Base-by-base conservation (phyloP, 2,797 vertebrate genomes). In the Hippoglossus hippoglossus region DNA sequence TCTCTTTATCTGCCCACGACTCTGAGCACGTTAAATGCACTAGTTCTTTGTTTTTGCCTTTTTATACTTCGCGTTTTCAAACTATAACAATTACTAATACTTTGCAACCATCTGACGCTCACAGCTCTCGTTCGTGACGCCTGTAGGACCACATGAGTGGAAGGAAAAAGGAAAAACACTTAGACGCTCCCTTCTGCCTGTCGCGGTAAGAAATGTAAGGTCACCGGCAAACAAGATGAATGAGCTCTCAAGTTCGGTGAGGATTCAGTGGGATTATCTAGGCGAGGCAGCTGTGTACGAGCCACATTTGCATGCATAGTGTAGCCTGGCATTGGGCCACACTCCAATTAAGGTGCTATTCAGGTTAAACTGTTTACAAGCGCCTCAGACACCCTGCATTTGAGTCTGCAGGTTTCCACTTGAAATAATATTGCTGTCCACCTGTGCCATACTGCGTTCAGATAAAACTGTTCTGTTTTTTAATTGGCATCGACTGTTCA, bases 311-410 rank as follows among this genome's bases (percentile, higher is more conserved):
- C 50, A 67, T 71, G 49, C 36, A 53, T 1, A 46, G 22, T n/a
- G 8, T 50, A 18, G 67, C 47, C 31, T 57, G 46, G 39, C 61
- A 53, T 54, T 49, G 44, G 46, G 34, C 34, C 49, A 49, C 16
- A 31, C 34, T 58, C 39, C 61, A 80, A 71, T 82, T 74, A 72
- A 76, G 41, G 24, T 67, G 57, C 46, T 66, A 66, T 57, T 61
- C 63, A 25, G 51, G 65, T 81, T 75, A 72, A 75, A 75, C 39
- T 56, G 36, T 74, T 82, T 60, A 77, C 65, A 80, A 39, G 64
- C 39, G 67, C 53, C 16, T 73, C 63, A 71, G 65, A 75, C 54
- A 75, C 19, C 21, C n/a, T 22, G 41, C 3, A 13, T 61, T 53
- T 60, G 13, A 68, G 50, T 26, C 54, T 47, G 21, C 25, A 21